Evolutionary conservation across 2,797 vertebrate genomes (phyloP).

Genomic region (Pangasius djambal): DNA sequence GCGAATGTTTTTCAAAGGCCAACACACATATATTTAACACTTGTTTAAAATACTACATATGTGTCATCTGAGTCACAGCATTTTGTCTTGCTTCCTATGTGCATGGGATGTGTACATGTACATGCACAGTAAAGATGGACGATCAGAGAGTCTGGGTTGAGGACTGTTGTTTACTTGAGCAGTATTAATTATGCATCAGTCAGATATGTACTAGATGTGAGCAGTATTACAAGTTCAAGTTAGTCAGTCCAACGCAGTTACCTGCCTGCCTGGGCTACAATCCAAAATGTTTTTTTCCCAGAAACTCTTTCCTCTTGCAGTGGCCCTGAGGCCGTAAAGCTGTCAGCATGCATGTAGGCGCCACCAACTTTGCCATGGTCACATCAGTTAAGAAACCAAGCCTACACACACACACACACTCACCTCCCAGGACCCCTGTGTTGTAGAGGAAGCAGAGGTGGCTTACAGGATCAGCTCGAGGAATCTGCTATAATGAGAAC

Average conservation of each 20-base stretch:
- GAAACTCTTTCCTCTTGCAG: conserved; percentile 79
- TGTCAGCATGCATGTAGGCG: conserved; percentile 86
- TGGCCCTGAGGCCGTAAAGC: conserved; percentile 83
- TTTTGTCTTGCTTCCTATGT: too few species aligned
- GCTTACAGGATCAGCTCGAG: conserved; percentile 50
- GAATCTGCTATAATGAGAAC: conserved; percentile 54
- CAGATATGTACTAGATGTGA: neutral
- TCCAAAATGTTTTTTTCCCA: conserved; percentile 83
- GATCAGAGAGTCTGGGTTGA: neutral
- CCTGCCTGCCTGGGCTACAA: conserved; percentile 85
- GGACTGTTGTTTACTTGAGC: neutral
- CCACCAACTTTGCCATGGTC: conserved; percentile 82
- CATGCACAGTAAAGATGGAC: too few species aligned
- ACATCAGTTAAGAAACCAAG: conserved; percentile 65
- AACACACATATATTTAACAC: neutral
- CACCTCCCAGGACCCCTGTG: conserved; percentile 58
- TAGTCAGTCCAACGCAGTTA: conserved; percentile 79
- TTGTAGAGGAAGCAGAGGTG: conserved; percentile 63
- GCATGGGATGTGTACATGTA: neutral
- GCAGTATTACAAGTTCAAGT: neutral
- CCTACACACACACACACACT: conserved; percentile 58
- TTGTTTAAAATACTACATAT: neutral
- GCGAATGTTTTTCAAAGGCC: neutral
- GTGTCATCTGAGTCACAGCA: neutral
- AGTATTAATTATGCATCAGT: neutral